Percentiles rank a stretch among this genome's conserved stretches.
These are phyloP conservation scores for Stigmatopora argus DNA, from an alignment of 2,113 vertebrate genomes.

Conservation along the genomic window DNA sequence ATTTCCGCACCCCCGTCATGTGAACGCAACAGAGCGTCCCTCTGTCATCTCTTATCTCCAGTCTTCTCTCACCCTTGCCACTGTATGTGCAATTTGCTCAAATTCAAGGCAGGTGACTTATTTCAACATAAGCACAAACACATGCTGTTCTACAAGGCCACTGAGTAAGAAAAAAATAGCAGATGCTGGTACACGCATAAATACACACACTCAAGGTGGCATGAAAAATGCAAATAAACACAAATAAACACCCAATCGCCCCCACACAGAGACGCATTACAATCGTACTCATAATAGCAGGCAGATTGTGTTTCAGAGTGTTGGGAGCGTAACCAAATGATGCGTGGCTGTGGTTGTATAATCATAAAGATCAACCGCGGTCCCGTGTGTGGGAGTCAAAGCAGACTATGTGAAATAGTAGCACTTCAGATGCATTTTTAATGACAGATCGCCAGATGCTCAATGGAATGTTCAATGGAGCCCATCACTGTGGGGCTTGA, in stretches of 20 bases:
- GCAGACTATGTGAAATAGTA: conserved; percentile 42
- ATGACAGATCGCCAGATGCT: conserved; percentile 59
- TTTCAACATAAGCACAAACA: conserved; percentile 7
- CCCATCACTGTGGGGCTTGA: conserved; percentile 42
- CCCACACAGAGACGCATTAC: conserved; percentile 1
- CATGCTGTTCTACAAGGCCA: conserved; percentile 5
- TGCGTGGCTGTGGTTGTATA: conserved; percentile 49
- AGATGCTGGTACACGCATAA: conserved; percentile 24
- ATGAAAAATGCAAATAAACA: conserved; percentile 10
- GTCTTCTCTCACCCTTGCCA: conserved; percentile 28
- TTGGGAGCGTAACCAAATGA: conserved; percentile 50
- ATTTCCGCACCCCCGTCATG: conserved; percentile 69
- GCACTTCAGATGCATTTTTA: conserved; percentile 51
- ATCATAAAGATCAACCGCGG: conserved; percentile 51
- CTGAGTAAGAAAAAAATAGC: conserved; percentile 20
- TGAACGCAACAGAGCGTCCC: conserved; percentile 59
- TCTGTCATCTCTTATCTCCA: conserved; percentile 52
- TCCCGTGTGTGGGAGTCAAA: conserved; percentile 49
- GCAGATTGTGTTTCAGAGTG: conserved; percentile 36
- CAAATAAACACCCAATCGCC: conserved; percentile 2
- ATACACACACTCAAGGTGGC: conserved; percentile 3
- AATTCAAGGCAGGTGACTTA: conserved; percentile 7
- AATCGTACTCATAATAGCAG: conserved; percentile 21
- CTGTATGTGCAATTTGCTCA: conserved; percentile 3
- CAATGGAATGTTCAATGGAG: conserved; percentile 55